phyloP scores from a whole-genome alignment of 2,113 vertebrate genomes.

The Phoenicopterus ruber region DNA sequence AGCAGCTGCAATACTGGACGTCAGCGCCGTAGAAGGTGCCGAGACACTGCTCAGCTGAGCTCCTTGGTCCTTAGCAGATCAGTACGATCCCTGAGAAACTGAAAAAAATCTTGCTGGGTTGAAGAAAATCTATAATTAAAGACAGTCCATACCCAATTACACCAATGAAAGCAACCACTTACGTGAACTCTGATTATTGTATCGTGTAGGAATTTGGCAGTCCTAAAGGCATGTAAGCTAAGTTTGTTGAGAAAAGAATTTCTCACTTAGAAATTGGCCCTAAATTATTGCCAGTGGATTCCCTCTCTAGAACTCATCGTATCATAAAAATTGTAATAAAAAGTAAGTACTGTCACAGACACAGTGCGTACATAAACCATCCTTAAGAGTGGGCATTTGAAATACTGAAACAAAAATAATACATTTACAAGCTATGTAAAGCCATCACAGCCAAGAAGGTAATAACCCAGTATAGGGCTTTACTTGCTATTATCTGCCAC shows the following conservation, averaged over 20 bases:
- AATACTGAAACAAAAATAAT: background rate
- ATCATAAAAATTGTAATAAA: constrained; percentile 18
- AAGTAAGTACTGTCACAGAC: background rate
- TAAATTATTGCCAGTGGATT: background rate
- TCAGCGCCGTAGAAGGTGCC: background rate
- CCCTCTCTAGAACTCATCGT: background rate
- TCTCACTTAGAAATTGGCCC: background rate
- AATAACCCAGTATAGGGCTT: background rate
- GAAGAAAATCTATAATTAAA: background rate
- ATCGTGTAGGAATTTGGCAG: background rate
- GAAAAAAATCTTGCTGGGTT: background rate
- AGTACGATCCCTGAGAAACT: background rate
- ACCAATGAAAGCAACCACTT: background rate
- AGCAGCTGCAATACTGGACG: background rate
- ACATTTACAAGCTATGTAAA: background rate
- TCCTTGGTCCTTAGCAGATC: background rate
- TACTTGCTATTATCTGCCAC: background rate
- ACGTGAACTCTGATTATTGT: background rate
- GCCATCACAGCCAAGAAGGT: background rate
- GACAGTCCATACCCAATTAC: background rate
- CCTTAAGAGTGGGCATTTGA: background rate
- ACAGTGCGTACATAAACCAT: background rate
- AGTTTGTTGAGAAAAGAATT: background rate
- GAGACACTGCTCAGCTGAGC: background rate
- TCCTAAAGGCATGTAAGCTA: background rate